Evolutionary conservation across 2,113 vertebrate species (phyloP), one percentile per base, ranked within the genome.

Genomic region (Periophthalmodon schlosseri): DNA sequence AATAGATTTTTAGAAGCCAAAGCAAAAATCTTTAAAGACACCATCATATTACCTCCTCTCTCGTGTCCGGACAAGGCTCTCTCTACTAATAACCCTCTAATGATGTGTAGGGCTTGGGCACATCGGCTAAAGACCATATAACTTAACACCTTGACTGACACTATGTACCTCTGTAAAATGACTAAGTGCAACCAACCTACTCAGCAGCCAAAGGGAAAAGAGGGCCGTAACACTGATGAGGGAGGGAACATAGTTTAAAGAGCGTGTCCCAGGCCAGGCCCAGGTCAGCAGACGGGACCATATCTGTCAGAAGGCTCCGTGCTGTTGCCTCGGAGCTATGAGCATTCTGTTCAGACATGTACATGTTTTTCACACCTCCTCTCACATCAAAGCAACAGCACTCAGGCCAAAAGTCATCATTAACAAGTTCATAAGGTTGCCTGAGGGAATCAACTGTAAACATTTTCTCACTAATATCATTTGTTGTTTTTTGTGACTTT

Each of bases 31-130:
- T 87, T 83, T 81, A 68, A 67, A 86, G 81, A 87, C 66, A 80
- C 57, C 67, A 69, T 85, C 84, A 86, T 87, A 88, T 91, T 88
- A 70, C 74, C 78, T 85, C 68, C 80, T 76, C 84, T 79, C 79
- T 86, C 81, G 76, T 85, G 82, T 86, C 80, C 80, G 82, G 83
- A 89, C 78, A 79, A 70, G 67, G 85, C 76, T 89, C 89, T 86
- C 85, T 75, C 77, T 75, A 47, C 69, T 88, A 87, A 90, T 87
- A 81, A 82, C 73, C 54, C 69, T 84, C 81, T 88, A 86, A 87
- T 87, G 77, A 79, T 79, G 77, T 72, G 61, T 75, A 79, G 81
- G 76, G 81, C 72, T 89, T 82, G 77, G 80, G 76, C 80, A 82
- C 78, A 83, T 67, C 4, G 78, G 75, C 77, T 81, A 81, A 84